Evolutionary conservation across 2,888 invertebrate species (phyloP), one percentile per base, ranked within the genome.

Genomic region (Eurytoma adleriae): DNA sequence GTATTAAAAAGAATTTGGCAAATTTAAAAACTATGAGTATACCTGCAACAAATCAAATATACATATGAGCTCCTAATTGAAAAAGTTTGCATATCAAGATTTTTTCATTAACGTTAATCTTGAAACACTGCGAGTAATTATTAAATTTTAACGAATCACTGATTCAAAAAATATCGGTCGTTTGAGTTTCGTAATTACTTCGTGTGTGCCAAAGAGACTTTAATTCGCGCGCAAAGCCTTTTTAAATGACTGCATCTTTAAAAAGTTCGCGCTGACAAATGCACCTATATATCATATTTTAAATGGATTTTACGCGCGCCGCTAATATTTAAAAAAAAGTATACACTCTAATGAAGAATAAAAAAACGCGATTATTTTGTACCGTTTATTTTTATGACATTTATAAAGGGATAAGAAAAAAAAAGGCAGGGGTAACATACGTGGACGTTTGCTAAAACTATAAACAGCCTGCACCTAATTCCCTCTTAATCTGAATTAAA

Each of bases 361-460:
- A 16, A 61, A 72, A 20, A 57, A 66, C n/a, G 69, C 76, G 73
- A 54, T 73, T 72, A 69, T 77, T 62, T 80, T 69, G 20, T 77
- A 73, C 57, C 5, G 18, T 67, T 80, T 72, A 80, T 77, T 80
- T 73, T 73, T 78, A 78, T 74, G 73, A 66, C 69, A 70, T 81
- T 64, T 81, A 62, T 73, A 68, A 68, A 62, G 7, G 40, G 10
- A 40, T 40, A 40, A 40, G 7, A 40, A 7, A 40, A 40, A 40
- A 40, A 40, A 40, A 40, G 40, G 0, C 40, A 40, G 40, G 1
- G 7, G 40, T 40, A 40, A 40, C 10, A 40, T 30, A 30, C 30
- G 7, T 7, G 0, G 30, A 5, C 30, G 30, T 30, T 30, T 30
- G 3, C 5, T 1, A 10, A 40, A 40, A 40, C 40, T 7, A 40